Evolutionary conservation across 1,140 invertebrate species (phyloP).

Genomic region (Tribolium castaneum): DNA sequence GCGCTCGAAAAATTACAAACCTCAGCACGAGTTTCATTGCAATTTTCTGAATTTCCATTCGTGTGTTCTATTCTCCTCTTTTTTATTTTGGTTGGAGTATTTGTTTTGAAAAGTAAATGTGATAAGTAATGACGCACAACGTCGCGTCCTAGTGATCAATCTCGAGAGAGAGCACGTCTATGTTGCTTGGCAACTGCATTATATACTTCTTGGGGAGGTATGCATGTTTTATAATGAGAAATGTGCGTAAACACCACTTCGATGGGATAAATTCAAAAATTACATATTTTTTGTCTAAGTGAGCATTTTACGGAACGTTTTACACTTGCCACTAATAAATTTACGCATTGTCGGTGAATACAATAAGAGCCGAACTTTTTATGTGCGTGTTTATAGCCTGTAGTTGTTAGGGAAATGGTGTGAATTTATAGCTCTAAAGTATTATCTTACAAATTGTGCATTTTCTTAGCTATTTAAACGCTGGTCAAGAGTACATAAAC

Average conservation of each 20-base stretch:
- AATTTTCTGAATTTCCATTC: not conserved
- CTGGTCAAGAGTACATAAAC: no score
- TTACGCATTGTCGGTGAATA: not conserved
- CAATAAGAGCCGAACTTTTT: not conserved
- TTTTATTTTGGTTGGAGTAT: constrained; percentile 11
- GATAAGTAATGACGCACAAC: constrained; percentile 21
- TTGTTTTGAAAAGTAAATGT: constrained; percentile 31
- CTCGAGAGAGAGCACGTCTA: constrained; percentile 15
- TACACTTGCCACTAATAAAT: not conserved
- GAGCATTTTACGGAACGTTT: not conserved
- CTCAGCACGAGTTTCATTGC: not conserved
- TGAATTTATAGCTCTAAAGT: not conserved
- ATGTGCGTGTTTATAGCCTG: not conserved
- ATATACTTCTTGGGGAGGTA: not conserved
- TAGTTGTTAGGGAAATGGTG: not conserved
- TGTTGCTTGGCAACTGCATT: constrained; percentile 18
- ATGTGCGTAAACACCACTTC: not conserved
- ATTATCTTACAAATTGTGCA: not conserved
- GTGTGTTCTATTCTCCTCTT: not conserved
- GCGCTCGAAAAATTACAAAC: not conserved
- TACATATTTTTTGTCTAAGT: not conserved
- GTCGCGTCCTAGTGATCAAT: constrained; percentile 8
- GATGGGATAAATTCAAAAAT: no score
- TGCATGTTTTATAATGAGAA: not conserved
- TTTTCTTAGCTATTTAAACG: not conserved